phyloP scores from a whole-genome alignment of 2,888 invertebrate species.

The Arctia plantaginis region DNA sequence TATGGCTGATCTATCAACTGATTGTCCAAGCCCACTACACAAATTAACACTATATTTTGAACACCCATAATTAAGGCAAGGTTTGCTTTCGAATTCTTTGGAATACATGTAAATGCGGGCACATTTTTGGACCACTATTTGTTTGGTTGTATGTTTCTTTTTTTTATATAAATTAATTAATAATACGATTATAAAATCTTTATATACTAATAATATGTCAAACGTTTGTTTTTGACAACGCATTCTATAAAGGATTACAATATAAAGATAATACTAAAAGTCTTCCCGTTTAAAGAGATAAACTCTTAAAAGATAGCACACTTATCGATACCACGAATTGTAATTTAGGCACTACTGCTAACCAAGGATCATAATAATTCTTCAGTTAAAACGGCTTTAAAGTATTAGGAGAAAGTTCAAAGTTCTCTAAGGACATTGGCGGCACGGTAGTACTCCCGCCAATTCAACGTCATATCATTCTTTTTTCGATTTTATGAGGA shows the following conservation, averaged over 20 bases:
- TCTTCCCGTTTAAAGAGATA: too few species aligned
- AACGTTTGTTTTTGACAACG: too few species aligned
- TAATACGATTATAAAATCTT: too few species aligned
- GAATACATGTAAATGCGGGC: background rate
- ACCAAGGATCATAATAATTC: background rate
- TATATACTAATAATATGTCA: too few species aligned
- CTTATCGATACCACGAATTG: background rate
- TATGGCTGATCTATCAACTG: conserved; percentile 53
- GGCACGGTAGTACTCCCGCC: background rate
- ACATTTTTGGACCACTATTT: too few species aligned
- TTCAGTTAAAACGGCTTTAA: background rate
- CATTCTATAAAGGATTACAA: too few species aligned
- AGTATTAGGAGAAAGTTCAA: background rate
- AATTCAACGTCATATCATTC: background rate
- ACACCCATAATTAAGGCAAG: conserved; percentile 17
- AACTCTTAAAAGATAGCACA: too few species aligned
- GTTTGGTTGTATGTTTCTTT: background rate
- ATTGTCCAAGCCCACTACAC: conserved; percentile 34
- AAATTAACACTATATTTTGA: conserved; percentile 42
- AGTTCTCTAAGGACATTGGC: too few species aligned
- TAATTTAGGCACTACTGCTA: background rate
- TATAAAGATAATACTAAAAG: too few species aligned
- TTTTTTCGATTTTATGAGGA: background rate
- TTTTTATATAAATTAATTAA: too few species aligned
- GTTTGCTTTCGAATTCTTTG: background rate